phyloP scores from a whole-genome alignment of 2,113 vertebrate genomes.

The Perca schrenkii region DNA sequence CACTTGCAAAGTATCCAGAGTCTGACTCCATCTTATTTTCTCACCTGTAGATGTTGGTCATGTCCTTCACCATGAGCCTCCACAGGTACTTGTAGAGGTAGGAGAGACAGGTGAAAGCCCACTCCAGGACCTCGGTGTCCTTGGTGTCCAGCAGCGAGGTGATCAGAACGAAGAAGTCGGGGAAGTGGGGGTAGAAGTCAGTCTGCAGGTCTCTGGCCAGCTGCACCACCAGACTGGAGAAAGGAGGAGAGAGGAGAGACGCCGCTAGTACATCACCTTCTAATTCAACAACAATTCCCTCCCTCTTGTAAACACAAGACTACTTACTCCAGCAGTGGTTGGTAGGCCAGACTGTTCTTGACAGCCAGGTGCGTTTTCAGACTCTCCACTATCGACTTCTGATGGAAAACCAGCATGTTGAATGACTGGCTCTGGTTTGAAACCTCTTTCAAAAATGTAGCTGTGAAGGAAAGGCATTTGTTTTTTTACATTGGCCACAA shows the following conservation, averaged over 20 bases:
- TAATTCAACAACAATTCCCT: neutral
- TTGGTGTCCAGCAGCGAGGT: slow-evolving; percentile 92
- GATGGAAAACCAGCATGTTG: slow-evolving; percentile 96
- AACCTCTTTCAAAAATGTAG: slow-evolving; percentile 91
- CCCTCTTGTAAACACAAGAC: neutral
- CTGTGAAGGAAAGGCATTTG: slow-evolving; percentile 73
- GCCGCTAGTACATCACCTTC: neutral
- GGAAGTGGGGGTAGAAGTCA: slow-evolving; percentile 97
- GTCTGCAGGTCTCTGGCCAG: slow-evolving; percentile 95
- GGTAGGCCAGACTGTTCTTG: slow-evolving; percentile 90
- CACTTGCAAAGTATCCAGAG: neutral
- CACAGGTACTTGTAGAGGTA: slow-evolving; percentile 98
- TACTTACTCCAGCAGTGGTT: slow-evolving; percentile 95
- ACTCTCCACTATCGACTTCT: slow-evolving; percentile 89
- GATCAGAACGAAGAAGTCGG: slow-evolving; percentile 92
- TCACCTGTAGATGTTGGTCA: slow-evolving; percentile 94
- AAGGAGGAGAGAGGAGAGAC: neutral
- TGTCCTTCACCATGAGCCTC: slow-evolving; percentile 97
- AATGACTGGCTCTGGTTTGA: slow-evolving; percentile 94
- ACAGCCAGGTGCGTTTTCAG: slow-evolving; percentile 92
- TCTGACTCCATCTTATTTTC: neutral
- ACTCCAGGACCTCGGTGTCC: slow-evolving; percentile 94
- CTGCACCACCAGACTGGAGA: slow-evolving; percentile 92
- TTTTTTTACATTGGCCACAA: neutral
- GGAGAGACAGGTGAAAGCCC: slow-evolving; percentile 94